Base-by-base conservation (phyloP, 2,113 vertebrate genomes). In the Pelobates fuscus region DNA sequence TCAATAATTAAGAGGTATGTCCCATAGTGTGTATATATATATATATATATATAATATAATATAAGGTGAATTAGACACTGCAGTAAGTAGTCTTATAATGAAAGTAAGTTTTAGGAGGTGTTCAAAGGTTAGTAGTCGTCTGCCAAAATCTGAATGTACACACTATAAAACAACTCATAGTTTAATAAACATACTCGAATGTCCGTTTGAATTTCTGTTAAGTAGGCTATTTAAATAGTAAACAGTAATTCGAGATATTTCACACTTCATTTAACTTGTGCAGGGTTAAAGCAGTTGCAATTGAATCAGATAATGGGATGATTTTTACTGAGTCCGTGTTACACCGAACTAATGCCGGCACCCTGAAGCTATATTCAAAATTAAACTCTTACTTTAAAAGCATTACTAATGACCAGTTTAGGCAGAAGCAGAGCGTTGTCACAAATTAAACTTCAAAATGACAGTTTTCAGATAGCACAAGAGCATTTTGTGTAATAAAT, bases 241-340 rank as follows among this genome's bases (percentile, higher is more conserved):
- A 77, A 77, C 73, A 77, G 73, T 54, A n/a, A 61, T 61, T 61
- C 26, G 14, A 25, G 64, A 59, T 24, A 24, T 60, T 61, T 77
- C 73, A 77, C 73, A 77, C 73, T 61, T 68, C 73, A 68, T 77
- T 75, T 67, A 59, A 75, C 63, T 59, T 59, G 3, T 49, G 72
- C 14, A n/a, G 27, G 52, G 32, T 67, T 61, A 37, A 12, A 21
- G 37, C 21, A 30, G 26, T 24, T 17, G 37, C n/a, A 15, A 27
- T 43, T 43, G 8, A 43, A 23, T 65, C 32, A 43, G 72, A 67
- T 12, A 52, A 67, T 32, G 46, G 46, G 26, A 61, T 32, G 65
- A 41, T 67, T 37, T n/a, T 44, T 61, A 32, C 65, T 20, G 59
- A 68, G 46, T 10, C n/a, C 24, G 20, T 21, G 26, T 67, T 67